Evolutionary conservation across 2,888 invertebrate genomes (phyloP).

Genomic region (Ennomos quercinarius): DNA sequence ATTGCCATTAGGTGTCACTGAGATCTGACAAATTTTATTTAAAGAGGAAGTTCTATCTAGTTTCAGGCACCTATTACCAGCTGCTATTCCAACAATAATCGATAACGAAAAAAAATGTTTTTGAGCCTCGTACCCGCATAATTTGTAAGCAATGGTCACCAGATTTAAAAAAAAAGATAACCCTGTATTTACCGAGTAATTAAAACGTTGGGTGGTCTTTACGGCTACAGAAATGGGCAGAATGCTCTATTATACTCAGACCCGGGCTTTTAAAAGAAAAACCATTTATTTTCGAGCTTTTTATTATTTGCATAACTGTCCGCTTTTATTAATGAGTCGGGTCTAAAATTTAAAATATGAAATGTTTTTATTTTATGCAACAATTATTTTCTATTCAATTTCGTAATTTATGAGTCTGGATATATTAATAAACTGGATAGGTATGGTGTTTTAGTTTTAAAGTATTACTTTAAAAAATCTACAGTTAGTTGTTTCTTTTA

Average conservation of each 20-base stretch:
- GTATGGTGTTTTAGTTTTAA: no score
- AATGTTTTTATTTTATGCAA: constrained; percentile 26
- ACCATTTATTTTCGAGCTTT: constrained; percentile 50
- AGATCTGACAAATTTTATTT: no score
- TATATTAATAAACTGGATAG: constrained; percentile 5
- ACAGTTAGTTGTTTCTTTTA: no score
- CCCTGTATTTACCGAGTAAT: constrained; percentile 58
- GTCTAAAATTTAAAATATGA: constrained; percentile 35
- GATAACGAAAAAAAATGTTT: constrained; percentile 9
- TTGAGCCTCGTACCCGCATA: constrained; percentile 17
- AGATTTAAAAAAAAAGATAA: constrained; percentile 45
- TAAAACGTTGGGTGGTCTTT: constrained; percentile 59
- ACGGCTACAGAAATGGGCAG: constrained; percentile 44
- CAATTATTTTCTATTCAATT: constrained; percentile 32
- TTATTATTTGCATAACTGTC: constrained; percentile 55
- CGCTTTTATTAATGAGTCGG: constrained; percentile 46
- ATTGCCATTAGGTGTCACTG: no score
- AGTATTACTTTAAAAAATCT: no score
- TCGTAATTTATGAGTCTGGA: constrained; percentile 23
- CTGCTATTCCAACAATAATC: not conserved
- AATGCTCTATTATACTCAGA: constrained; percentile 50
- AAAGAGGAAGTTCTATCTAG: no score
- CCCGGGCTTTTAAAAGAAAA: constrained; percentile 43
- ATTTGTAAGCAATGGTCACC: constrained; percentile 22
- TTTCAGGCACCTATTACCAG: no score